A percentile compares a stretch with the other conserved stretches of the same genome.
Evolutionary conservation across 2,888 invertebrate species (phyloP).

Genomic region (Pasiphila rectangulata): DNA sequence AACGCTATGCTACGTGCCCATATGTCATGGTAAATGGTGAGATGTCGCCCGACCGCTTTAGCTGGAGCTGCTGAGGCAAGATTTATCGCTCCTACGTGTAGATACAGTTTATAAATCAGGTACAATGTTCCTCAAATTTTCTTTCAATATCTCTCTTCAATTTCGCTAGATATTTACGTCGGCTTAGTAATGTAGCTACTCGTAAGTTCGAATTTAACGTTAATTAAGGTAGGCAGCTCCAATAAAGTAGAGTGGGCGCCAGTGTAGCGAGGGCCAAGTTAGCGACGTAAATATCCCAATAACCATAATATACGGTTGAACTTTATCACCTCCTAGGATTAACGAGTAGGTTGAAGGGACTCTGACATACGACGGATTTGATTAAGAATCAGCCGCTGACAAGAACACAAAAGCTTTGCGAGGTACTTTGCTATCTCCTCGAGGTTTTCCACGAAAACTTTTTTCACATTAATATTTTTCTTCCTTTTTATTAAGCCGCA

Average conservation of each 20-base stretch:
- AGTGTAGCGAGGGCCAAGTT: slow-evolving; percentile 25
- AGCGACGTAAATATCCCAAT: slow-evolving; percentile 35
- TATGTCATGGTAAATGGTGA: slow-evolving; percentile 54
- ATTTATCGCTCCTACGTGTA: slow-evolving; percentile 58
- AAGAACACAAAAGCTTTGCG: slow-evolving; percentile 26
- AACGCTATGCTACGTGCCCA: slow-evolving; percentile 48
- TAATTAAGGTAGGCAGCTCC: slow-evolving; percentile 34
- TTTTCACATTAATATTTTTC: slow-evolving; percentile 26
- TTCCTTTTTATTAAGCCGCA: slow-evolving; percentile 20
- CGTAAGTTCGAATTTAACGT: slow-evolving; percentile 35
- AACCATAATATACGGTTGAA: slow-evolving; percentile 37
- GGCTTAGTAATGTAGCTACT: slow-evolving; percentile 10
- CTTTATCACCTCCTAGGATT: slow-evolving; percentile 38
- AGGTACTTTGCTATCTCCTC: slow-evolving; percentile 13
- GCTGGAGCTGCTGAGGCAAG: slow-evolving; percentile 49
- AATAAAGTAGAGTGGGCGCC: slow-evolving; percentile 29
- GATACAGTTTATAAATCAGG: slow-evolving; percentile 51
- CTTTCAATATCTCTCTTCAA: slow-evolving; percentile 22
- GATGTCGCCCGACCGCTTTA: slow-evolving; percentile 52
- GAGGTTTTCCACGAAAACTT: slow-evolving; percentile 13
- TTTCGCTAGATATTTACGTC: slow-evolving; percentile 14
- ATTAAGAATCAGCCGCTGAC: slow-evolving; percentile 39
- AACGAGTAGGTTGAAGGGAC: slow-evolving; percentile 37
- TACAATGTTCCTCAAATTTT: slow-evolving; percentile 29
- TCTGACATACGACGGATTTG: slow-evolving; percentile 38